A percentile compares a stretch with the other conserved stretches of the same genome.
phyloP scores from a whole-genome alignment of 2,797 vertebrate genomes.

The Podarcis siculus region DNA sequence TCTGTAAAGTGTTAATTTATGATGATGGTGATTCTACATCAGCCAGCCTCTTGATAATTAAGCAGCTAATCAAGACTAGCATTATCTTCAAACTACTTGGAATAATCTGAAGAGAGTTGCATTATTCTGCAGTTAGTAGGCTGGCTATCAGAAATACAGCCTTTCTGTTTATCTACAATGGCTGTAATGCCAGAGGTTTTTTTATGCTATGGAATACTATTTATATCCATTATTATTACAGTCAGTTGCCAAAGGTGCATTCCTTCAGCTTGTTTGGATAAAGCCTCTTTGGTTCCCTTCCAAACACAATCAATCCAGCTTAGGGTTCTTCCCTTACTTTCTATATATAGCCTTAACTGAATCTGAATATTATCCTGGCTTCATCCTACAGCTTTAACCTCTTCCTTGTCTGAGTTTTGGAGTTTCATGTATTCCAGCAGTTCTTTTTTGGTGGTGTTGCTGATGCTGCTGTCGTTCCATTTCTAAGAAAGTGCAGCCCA shows the following conservation, averaged over 20 bases:
- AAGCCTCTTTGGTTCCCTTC: background rate
- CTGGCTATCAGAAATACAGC: background rate
- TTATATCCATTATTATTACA: background rate
- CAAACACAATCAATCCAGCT: background rate
- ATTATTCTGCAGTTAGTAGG: background rate
- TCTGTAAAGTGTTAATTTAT: background rate
- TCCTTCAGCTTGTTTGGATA: constrained; percentile 7
- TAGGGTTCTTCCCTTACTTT: background rate
- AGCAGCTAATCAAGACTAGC: background rate
- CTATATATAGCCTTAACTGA: background rate
- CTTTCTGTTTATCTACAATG: background rate
- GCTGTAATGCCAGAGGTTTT: background rate
- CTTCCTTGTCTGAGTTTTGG: background rate
- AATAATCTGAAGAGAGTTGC: background rate
- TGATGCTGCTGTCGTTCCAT: background rate
- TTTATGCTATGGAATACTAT: background rate
- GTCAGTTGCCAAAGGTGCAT: constrained; percentile 11
- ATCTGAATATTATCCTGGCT: background rate
- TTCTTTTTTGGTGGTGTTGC: background rate
- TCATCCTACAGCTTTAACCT: background rate
- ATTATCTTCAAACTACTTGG: background rate
- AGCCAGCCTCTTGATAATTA: background rate
- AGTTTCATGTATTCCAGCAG: background rate
- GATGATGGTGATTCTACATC: background rate
- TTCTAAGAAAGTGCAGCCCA: background rate